phyloP scores from a whole-genome alignment of 2,888 invertebrate species.

The Petrophora chlorosata region DNA sequence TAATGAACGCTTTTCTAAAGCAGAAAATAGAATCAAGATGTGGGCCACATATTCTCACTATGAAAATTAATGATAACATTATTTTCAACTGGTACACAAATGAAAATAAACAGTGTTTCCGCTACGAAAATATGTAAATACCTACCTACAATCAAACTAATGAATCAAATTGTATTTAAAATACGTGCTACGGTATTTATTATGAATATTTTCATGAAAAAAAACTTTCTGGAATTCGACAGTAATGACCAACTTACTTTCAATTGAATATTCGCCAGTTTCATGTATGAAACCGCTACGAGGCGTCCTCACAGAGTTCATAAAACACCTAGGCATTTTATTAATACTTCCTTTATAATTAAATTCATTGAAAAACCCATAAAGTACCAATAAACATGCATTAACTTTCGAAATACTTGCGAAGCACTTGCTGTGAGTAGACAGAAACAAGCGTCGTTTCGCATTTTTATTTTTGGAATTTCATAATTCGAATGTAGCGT shows the following conservation, averaged over 20 bases:
- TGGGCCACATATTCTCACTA: slow-evolving; percentile 2
- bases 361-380: slow-evolving; percentile 13
- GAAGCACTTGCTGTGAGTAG: slow-evolving; percentile 73
- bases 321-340: slow-evolving; percentile 74
- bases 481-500: slow-evolving; percentile 58
- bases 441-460: slow-evolving; percentile 66
- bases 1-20: too few species aligned
- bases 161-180: slow-evolving; percentile 1
- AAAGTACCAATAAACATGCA: slow-evolving; percentile 26
- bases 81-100: slow-evolving; percentile 9
- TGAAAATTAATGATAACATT: slow-evolving; percentile 11
- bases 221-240: slow-evolving; percentile 10
- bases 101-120: slow-evolving; percentile 16
- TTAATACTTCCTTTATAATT: slow-evolving; percentile 27
- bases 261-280: slow-evolving; percentile 49
- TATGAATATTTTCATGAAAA: slow-evolving; percentile 1
- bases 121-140: slow-evolving; percentile 9
- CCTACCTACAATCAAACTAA: slow-evolving; percentile 3
- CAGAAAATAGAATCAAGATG: background rate
- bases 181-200: background rate
- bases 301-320: slow-evolving; percentile 62
- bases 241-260: slow-evolving; percentile 54
- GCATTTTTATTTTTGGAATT: slow-evolving; percentile 66
- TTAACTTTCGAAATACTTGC: slow-evolving; percentile 56
- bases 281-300: slow-evolving; percentile 64